Conservation (phyloP, 2,113 vertebrate genomes). For the Nibea albiflora region DNA sequence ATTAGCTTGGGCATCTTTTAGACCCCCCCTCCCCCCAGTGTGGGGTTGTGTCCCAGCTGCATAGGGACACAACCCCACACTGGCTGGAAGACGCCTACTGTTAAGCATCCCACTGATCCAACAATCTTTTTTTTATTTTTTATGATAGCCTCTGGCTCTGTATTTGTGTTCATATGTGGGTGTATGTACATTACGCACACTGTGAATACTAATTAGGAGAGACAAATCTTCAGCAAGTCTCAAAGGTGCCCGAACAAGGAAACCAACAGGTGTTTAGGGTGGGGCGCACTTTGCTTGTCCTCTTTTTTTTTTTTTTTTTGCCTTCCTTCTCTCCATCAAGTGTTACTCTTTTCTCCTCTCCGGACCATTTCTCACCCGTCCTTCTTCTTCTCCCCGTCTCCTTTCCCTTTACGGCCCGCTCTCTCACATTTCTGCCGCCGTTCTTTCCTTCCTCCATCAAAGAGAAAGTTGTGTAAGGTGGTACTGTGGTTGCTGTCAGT, state of each 20-base stretch:
- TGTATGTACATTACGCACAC: not conserved
- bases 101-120: constrained; percentile 7
- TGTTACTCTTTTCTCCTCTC: constrained; percentile 2
- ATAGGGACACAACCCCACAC: not conserved
- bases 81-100: not conserved
- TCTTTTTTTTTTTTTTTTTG: not conserved
- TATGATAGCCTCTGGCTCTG: constrained; percentile 10
- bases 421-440: constrained; percentile 24
- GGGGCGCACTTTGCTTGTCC: constrained; percentile 73
- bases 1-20: constrained; percentile 3
- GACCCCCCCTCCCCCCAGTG: too few relatives aligned
- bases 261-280: constrained; percentile 91
- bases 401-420: constrained; percentile 55
- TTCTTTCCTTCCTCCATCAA: constrained; percentile 86
- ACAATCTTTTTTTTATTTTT: constrained; percentile 9
- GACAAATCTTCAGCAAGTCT: constrained; percentile 85
- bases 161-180: constrained; percentile 23
- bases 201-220: constrained; percentile 84
- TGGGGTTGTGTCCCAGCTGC: too few relatives aligned
- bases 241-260: constrained; percentile 85
- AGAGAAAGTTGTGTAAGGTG: constrained; percentile 88
- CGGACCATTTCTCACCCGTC: not conserved
- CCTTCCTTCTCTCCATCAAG: constrained; percentile 61
- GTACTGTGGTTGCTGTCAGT: constrained; percentile 90
- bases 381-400: constrained; percentile 2